Evolutionary conservation across 2,888 invertebrate genomes (phyloP).

Genomic region (Villa cingulata): DNA sequence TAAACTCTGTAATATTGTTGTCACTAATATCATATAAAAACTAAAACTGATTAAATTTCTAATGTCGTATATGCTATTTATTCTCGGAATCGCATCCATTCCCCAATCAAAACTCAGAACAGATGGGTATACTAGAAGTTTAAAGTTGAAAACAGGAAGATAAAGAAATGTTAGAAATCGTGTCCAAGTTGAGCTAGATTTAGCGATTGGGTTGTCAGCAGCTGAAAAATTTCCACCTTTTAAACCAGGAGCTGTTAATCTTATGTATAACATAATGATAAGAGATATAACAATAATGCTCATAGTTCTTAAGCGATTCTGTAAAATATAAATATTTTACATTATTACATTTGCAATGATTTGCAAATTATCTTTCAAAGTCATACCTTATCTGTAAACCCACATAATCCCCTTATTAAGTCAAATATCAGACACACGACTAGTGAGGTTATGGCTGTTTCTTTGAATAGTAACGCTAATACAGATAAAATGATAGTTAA

Average conservation of each 20-base stretch:
- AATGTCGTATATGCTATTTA: conserved; percentile 61
- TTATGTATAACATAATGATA: conserved; percentile 54
- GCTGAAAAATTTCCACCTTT: conserved; percentile 68
- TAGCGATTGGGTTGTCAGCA: conserved; percentile 93
- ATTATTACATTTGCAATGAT: not conserved
- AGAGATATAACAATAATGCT: conserved; percentile 54
- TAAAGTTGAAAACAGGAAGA: conserved; percentile 81
- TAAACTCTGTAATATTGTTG: conserved; percentile 25
- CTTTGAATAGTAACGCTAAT: conserved; percentile 84
- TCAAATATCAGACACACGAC: conserved; percentile 84
- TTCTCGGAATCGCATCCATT: conserved; percentile 88
- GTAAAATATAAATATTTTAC: conserved; percentile 23
- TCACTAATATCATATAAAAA: conserved; percentile 50
- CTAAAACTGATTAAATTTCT: conserved; percentile 62
- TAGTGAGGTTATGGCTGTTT: conserved; percentile 86
- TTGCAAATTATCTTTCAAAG: not conserved
- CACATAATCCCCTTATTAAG: conserved; percentile 44
- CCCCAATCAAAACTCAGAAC: conserved; percentile 97
- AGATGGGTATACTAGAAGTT: conserved; percentile 72
- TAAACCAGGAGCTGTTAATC: conserved; percentile 63
- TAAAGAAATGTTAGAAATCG: conserved; percentile 82
- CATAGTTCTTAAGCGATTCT: conserved; percentile 59
- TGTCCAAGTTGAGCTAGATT: conserved; percentile 64
- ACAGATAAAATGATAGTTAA: conserved; percentile 51
- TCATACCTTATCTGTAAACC: conserved; percentile 40